A percentile compares a stretch with the other conserved stretches of the same genome.
These are phyloP conservation scores for Lagopus leucura DNA, from an alignment of 2,113 vertebrate genomes.

Conservation along the genomic window DNA sequence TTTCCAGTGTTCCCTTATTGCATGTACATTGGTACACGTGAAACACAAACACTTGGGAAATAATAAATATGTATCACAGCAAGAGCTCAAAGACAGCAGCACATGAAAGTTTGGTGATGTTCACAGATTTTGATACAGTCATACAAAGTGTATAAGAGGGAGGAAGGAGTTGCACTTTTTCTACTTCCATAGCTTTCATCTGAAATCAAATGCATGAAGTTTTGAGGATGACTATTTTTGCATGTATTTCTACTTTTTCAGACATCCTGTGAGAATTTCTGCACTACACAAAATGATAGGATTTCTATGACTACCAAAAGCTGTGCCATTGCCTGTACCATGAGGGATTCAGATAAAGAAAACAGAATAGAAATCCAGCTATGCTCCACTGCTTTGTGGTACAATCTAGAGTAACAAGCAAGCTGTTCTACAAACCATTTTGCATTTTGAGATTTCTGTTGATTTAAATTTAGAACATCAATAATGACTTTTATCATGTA, in stretches of 20 bases:
- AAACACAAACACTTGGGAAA: neutral
- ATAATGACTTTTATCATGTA: neutral
- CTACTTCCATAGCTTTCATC: neutral
- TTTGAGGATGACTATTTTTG: neutral
- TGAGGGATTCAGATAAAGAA: neutral
- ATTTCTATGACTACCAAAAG: neutral
- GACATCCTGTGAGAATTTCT: neutral
- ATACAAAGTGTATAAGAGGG: rapidly evolving
- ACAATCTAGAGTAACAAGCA: neutral
- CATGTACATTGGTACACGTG: neutral
- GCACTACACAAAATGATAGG: rapidly evolving
- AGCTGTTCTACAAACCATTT: neutral
- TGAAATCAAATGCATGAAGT: neutral
- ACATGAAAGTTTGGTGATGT: neutral
- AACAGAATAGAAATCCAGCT: neutral
- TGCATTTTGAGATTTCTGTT: neutral
- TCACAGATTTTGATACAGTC: neutral
- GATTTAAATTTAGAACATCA: neutral
- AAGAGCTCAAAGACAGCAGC: neutral
- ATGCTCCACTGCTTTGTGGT: neutral
- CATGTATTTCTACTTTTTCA: neutral
- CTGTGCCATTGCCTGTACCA: neutral
- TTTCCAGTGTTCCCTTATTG: neutral
- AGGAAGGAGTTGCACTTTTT: neutral
- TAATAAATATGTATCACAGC: neutral